Evolutionary conservation across 2,888 invertebrate species (phyloP).

Genomic region (Eupithecia dodoneata): DNA sequence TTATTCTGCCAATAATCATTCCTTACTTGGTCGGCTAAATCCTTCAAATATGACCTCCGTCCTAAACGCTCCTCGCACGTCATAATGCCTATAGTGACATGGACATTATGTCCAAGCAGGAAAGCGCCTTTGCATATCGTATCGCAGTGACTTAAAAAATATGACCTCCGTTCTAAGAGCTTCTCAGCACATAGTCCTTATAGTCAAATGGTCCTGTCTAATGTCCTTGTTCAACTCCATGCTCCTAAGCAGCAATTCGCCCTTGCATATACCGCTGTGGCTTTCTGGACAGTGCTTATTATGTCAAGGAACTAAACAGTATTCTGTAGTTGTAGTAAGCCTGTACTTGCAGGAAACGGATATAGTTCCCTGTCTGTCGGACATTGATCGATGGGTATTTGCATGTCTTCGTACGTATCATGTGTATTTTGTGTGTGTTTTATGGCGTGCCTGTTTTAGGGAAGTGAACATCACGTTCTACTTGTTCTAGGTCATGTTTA

Average conservation of each 20-base stretch:
- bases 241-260: neutral
- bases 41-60: no score
- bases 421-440: constrained; percentile 15
- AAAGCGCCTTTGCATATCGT: no score
- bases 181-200: no score
- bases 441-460: constrained; percentile 28
- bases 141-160: no score
- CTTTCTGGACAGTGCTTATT: neutral
- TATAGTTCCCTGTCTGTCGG: constrained; percentile 53
- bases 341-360: constrained; percentile 56
- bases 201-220: no score
- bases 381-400: constrained; percentile 60
- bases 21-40: neutral
- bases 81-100: no score
- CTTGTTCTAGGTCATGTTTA: constrained; percentile 45
- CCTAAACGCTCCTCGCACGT: no score
- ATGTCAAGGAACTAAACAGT: neutral
- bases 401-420: constrained; percentile 41
- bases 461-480: constrained; percentile 41
- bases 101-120: no score
- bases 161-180: no score
- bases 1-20: neutral
- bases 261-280: neutral
- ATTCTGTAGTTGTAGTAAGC: neutral
- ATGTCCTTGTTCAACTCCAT: neutral